Conservation (phyloP, 1,140 invertebrate genomes). For the Eurosta solidaginis region DNA sequence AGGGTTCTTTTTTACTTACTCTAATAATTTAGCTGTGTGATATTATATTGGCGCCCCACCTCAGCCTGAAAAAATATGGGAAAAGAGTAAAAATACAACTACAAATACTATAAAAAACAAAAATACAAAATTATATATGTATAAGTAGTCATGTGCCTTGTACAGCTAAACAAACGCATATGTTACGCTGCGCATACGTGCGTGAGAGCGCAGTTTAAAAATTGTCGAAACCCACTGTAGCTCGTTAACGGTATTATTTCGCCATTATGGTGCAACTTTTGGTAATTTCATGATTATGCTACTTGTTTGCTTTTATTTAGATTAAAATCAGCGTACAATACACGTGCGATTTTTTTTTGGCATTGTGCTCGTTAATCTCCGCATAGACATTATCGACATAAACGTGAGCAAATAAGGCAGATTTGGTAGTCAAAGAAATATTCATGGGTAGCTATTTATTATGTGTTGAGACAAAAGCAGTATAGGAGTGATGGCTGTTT, state of each 20-base stretch:
- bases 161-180: too few species aligned
- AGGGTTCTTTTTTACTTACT: too few species aligned
- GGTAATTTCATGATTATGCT: neutral
- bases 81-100: too few species aligned
- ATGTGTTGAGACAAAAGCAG: neutral
- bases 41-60: too few species aligned
- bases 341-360: neutral
- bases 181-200: neutral
- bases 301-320: neutral
- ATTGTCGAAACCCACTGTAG: neutral
- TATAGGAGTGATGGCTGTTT: neutral
- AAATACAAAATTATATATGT: too few species aligned
- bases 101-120: too few species aligned
- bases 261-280: constrained; percentile 17
- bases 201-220: neutral
- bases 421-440: neutral
- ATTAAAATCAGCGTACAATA: neutral
- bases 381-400: constrained; percentile 4
- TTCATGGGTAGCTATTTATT: neutral
- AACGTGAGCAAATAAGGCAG: neutral
- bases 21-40: too few species aligned
- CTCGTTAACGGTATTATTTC: constrained; percentile 14
- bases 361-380: neutral
- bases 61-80: too few species aligned
- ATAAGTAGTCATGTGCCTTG: too few species aligned